A percentile compares a stretch with the other conserved stretches of the same genome.
Conservation (phyloP, 2,113 vertebrate genomes). For the Pomatostomus ruficeps region DNA sequence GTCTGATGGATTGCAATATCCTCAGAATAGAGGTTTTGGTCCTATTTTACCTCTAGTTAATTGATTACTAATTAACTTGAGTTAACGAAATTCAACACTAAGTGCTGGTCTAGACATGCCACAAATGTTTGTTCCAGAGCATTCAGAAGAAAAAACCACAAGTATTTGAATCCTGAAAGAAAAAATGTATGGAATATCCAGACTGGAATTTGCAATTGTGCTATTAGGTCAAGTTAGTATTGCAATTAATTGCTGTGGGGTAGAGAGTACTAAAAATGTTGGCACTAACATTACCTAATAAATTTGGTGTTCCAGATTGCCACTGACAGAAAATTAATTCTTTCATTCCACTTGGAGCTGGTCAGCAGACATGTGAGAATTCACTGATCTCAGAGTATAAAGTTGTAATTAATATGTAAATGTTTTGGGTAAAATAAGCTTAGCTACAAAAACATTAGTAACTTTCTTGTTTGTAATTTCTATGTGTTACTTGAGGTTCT, state of each 20-base stretch:
- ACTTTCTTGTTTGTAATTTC: background rate
- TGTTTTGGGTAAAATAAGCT: background rate
- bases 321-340: background rate
- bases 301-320: background rate
- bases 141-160: slow-evolving; percentile 52
- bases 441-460: background rate
- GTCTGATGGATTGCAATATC: background rate
- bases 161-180: slow-evolving; percentile 16
- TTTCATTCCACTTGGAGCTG: background rate
- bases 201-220: background rate
- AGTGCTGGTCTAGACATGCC: slow-evolving; percentile 54
- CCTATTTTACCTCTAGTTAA: slow-evolving; percentile 40
- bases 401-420: background rate
- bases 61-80: slow-evolving; percentile 59
- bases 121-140: slow-evolving; percentile 43
- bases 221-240: slow-evolving; percentile 9
- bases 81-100: slow-evolving; percentile 4
- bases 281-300: background rate
- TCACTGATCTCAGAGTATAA: background rate
- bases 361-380: background rate
- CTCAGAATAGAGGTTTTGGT: background rate
- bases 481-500: background rate
- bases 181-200: slow-evolving; percentile 39
- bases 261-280: background rate
- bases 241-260: background rate